These are phyloP conservation scores for Oligia fasciuncula DNA, from an alignment of 2,888 invertebrate genomes.

Conservation along the genomic window DNA sequence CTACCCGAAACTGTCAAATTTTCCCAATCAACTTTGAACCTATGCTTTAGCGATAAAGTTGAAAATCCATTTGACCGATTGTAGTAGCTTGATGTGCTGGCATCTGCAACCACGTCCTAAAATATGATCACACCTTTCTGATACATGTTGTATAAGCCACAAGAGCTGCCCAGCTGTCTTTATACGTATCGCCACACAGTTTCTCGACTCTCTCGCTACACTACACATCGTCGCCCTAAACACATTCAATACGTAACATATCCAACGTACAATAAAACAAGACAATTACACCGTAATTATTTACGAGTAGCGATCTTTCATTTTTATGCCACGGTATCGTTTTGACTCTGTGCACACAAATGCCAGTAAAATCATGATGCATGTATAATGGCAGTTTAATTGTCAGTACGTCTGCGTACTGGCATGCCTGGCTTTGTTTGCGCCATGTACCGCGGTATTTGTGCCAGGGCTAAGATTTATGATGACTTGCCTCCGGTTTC, in stretches of 20 bases:
- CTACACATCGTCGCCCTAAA: slow-evolving; percentile 33
- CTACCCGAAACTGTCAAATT: too few relatives aligned
- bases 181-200: background rate
- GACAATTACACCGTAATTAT: slow-evolving; percentile 55
- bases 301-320: slow-evolving; percentile 49
- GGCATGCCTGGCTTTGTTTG: slow-evolving; percentile 28
- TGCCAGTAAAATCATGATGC: slow-evolving; percentile 61
- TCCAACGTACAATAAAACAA: slow-evolving; percentile 47
- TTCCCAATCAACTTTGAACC: too few relatives aligned
- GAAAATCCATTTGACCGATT: too few relatives aligned
- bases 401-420: slow-evolving; percentile 45
- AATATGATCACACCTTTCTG: background rate
- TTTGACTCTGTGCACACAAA: slow-evolving; percentile 64
- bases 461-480: slow-evolving; percentile 29
- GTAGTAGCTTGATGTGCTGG: too few relatives aligned
- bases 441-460: slow-evolving; percentile 20
- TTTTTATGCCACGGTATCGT: slow-evolving; percentile 58
- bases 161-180: background rate
- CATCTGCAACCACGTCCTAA: background rate
- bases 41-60: too few relatives aligned
- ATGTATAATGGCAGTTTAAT: slow-evolving; percentile 64
- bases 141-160: background rate
- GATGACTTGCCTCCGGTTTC: slow-evolving; percentile 2
- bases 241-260: slow-evolving; percentile 33
- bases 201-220: background rate